These are phyloP conservation scores for Eristalis pertinax DNA, from an alignment of 2,888 invertebrate species.

Conservation along the genomic window DNA sequence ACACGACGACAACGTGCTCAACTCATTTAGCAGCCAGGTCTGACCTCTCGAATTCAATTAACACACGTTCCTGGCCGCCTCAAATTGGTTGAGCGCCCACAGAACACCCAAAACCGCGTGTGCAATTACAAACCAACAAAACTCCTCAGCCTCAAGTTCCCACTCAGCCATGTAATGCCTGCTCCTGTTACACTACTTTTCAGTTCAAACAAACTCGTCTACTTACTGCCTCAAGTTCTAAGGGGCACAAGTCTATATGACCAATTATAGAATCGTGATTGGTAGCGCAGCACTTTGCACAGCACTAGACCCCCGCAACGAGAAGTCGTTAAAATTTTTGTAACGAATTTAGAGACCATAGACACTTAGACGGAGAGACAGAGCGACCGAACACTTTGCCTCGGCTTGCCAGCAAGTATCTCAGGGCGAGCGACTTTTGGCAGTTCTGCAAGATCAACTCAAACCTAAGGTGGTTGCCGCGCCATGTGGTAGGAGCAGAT, in stretches of 20 bases:
- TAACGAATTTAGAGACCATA: background rate
- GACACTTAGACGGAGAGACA: background rate
- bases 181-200: constrained; percentile 2
- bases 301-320: background rate
- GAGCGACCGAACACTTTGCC: background rate
- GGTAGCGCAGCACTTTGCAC: constrained; percentile 8
- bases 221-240: constrained; percentile 8
- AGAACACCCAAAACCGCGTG: background rate
- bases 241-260: constrained; percentile 7
- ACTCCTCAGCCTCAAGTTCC: background rate
- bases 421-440: background rate
- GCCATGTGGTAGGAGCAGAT: background rate
- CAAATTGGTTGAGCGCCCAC: background rate
- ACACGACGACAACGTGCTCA: background rate
- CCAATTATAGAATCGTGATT: constrained; percentile 51
- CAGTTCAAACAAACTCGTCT: background rate
- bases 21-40: background rate
- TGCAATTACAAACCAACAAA: background rate
- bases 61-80: background rate
- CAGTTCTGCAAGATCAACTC: background rate
- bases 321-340: constrained; percentile 1
- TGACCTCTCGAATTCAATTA: constrained; percentile 1
- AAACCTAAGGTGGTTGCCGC: background rate
- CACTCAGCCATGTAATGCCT: background rate
- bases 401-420: background rate